Evolutionary conservation across 37 sponge, comb jelly and placozoan species (phyloP), one percentile per base, ranked within the genome.

Genomic region (Corticium candelabrum): DNA sequence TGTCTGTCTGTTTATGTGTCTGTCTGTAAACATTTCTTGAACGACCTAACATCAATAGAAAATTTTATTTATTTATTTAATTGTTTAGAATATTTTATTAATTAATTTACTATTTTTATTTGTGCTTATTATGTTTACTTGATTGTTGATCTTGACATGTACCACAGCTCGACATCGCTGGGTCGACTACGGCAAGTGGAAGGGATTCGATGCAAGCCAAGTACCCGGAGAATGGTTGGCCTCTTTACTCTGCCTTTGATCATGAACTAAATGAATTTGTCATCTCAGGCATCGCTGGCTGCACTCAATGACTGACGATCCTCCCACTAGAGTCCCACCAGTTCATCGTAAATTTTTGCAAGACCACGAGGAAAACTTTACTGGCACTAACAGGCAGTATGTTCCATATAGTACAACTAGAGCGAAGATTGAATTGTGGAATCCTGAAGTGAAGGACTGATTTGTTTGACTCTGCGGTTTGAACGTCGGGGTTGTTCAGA

Each of bases 391-490:
- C 1, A 2, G 40, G 68, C 90, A 90, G 67, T 96, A 96, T 68
- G 85, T 93, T 4, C 97, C 97, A 0, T 93, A 88, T 43, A 93
- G 89, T 75, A 96, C 97, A n/a, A 93, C 94, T 3, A 81, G 87
- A 57, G 89, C 87, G 21, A 96, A 93, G 80, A 86, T 96, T 37
- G 73, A 90, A 68, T 82, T 89, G 1, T 96, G 97, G 97, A 31
- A 86, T 34, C 97, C 97, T 38, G n/a, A n/a, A n/a, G n/a, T n/a
- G n/a, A n/a, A n/a, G n/a, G n/a, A n/a, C n/a, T n/a, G n/a, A n/a
- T n/a, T n/a, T n/a, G n/a, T n/a, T n/a, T n/a, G n/a, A n/a, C n/a
- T n/a, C n/a, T n/a, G n/a, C n/a, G n/a, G n/a, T n/a, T n/a, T n/a
- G n/a, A n/a, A n/a, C n/a, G n/a, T n/a, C n/a, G n/a, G n/a, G n/a